Evolutionary conservation across 2,797 vertebrate genomes (phyloP).

Genomic region (Sebastes hubbsi): DNA sequence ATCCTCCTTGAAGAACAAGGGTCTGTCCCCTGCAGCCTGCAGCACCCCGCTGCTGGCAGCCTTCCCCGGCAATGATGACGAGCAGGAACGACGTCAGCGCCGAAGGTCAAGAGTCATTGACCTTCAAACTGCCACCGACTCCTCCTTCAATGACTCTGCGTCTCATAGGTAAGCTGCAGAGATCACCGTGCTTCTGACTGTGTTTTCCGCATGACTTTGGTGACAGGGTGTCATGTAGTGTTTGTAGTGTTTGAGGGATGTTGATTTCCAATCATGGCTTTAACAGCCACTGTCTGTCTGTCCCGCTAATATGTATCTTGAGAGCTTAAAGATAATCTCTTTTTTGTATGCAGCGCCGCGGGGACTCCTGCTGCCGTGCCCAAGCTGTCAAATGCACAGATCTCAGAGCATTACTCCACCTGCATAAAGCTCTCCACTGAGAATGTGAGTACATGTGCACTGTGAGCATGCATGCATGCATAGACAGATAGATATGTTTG

Average conservation of each 20-base stretch:
- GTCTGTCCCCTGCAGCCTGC: conserved; percentile 72
- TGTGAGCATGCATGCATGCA: background rate
- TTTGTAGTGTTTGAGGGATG: background rate
- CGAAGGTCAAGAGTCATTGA: conserved; percentile 88
- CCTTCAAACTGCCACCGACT: conserved; percentile 78
- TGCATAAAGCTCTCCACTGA: conserved; percentile 96
- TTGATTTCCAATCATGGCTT: background rate
- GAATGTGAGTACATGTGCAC: conserved; percentile 86
- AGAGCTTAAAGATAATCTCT: background rate
- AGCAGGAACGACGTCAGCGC: conserved; percentile 88
- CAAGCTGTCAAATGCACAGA: conserved; percentile 90
- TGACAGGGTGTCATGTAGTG: background rate
- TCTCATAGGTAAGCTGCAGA: conserved; percentile 68
- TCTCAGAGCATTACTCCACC: conserved; percentile 94
- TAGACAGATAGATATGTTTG: no score
- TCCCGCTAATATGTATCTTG: background rate
- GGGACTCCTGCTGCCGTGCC: conserved; percentile 81
- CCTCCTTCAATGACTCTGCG: conserved; percentile 81
- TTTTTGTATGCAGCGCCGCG: conserved; percentile 71
- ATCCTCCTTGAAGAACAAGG: conserved; percentile 66
- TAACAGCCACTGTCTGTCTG: background rate
- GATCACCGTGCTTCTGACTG: background rate
- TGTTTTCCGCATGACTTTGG: background rate
- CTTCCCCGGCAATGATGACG: conserved; percentile 91
- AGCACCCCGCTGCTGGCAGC: conserved; percentile 84